Evolutionary conservation across 2,888 invertebrate species (phyloP).

Genomic region (Chouioia cunea): DNA sequence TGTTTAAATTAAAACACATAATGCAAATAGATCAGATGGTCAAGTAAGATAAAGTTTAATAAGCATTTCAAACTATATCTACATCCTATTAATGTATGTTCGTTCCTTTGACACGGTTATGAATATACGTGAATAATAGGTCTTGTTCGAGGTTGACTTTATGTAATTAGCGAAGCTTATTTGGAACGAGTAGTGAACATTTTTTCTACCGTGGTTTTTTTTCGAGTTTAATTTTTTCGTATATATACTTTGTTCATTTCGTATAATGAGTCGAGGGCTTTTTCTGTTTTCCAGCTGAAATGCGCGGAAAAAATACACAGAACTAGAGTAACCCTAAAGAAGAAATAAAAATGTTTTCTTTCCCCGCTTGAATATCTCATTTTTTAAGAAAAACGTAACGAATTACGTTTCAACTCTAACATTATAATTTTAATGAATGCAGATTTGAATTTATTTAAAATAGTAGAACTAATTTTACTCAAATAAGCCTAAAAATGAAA

Average conservation of each 20-base stretch:
- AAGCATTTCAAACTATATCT: too few species aligned
- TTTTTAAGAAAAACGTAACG: too few species aligned
- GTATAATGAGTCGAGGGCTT: conserved; percentile 13
- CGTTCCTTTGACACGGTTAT: conserved; percentile 1
- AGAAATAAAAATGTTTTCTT: neutral
- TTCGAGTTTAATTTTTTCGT: conserved; percentile 1
- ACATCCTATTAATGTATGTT: neutral
- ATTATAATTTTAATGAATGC: too few species aligned
- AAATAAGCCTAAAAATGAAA: too few species aligned
- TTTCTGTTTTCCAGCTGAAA: conserved; percentile 5
- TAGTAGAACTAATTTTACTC: too few species aligned
- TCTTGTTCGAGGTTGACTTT: neutral
- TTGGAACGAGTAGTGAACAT: neutral
- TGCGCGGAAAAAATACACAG: neutral
- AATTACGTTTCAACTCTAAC: too few species aligned
- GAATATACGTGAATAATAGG: conserved; percentile 4
- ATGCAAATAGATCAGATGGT: neutral
- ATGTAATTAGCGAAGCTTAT: conserved; percentile 23
- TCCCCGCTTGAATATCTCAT: too few species aligned
- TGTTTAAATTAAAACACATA: neutral
- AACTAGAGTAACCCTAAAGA: neutral
- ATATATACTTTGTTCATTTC: conserved; percentile 11
- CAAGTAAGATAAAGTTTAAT: neutral
- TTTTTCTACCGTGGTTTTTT: conserved; percentile 16
- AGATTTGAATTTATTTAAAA: too few species aligned